Evolutionary conservation across 2,888 invertebrate genomes (phyloP).

Genomic region (Chaetoderma sp.): DNA sequence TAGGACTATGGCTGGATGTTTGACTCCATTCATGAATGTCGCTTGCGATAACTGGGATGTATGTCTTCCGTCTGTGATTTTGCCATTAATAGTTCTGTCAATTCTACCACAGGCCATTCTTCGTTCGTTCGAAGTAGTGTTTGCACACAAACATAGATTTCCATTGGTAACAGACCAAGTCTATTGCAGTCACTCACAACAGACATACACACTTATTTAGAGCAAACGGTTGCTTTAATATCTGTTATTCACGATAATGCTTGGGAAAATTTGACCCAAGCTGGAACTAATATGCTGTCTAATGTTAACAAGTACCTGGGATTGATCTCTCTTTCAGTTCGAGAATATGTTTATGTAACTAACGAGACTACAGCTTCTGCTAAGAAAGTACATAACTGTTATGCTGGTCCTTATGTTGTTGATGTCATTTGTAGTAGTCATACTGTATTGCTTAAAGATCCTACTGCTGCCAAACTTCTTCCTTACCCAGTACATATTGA

Average conservation of each 20-base stretch:
- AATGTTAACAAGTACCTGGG: conserved; percentile 7
- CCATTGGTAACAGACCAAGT: neutral
- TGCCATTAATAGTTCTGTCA: too few relatives aligned
- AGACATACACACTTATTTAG: neutral
- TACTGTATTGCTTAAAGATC: conserved; percentile 23
- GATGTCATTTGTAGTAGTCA: conserved; percentile 25
- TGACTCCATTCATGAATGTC: neutral
- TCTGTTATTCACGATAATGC: neutral
- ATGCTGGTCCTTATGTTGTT: conserved; percentile 33
- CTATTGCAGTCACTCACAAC: neutral
- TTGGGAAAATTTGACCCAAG: neutral
- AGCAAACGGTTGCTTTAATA: neutral
- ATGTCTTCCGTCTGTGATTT: neutral
- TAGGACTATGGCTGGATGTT: neutral
- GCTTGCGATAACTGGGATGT: neutral
- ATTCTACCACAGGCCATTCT: too few relatives aligned
- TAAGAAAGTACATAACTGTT: conserved; percentile 29
- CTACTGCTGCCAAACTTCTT: conserved; percentile 4
- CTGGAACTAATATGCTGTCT: conserved; percentile 12
- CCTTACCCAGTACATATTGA: conserved; percentile 31
- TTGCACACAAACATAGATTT: neutral
- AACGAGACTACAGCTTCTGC: conserved; percentile 25
- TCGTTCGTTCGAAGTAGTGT: conserved; percentile 13
- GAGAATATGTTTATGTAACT: conserved; percentile 34
- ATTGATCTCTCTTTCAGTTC: conserved; percentile 9